Evolutionary conservation across 2,797 vertebrate genomes (phyloP).

Genomic region (Hydrophis major): DNA sequence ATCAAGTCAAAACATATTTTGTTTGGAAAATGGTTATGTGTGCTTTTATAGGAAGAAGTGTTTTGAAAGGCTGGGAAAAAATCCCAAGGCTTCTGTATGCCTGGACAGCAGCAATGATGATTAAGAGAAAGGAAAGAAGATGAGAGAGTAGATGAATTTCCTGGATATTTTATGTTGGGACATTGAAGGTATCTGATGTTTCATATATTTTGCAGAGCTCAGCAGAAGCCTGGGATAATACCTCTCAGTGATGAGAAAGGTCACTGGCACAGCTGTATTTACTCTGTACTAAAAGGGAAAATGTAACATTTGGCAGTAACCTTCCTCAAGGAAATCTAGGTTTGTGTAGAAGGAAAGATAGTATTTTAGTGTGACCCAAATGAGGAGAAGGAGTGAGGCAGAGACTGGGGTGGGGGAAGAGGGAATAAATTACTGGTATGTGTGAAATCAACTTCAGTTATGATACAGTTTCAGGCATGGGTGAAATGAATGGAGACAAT

Average conservation of each 20-base stretch:
- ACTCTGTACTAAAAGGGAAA: neutral
- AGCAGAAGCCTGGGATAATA: neutral
- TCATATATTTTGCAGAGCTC: neutral
- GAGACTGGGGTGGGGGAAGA: neutral
- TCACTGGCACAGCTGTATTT: neutral
- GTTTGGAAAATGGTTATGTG: neutral
- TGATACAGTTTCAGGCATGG: too few species aligned
- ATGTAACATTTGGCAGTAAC: neutral
- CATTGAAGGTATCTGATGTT: conserved; percentile 5
- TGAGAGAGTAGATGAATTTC: neutral
- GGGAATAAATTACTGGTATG: neutral
- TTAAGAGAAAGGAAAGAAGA: neutral
- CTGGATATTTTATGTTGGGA: neutral
- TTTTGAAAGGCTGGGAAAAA: neutral
- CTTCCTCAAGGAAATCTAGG: neutral
- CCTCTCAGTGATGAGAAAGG: neutral
- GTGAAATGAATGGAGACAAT: too few species aligned
- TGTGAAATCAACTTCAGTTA: neutral
- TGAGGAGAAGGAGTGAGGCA: neutral
- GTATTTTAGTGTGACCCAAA: neutral
- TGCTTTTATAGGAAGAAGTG: neutral
- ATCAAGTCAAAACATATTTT: neutral
- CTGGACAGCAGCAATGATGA: neutral
- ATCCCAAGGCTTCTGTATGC: neutral
- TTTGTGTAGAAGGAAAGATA: neutral